Conservation (phyloP, 2,888 invertebrate species). For the Athripsodes cinereus region DNA sequence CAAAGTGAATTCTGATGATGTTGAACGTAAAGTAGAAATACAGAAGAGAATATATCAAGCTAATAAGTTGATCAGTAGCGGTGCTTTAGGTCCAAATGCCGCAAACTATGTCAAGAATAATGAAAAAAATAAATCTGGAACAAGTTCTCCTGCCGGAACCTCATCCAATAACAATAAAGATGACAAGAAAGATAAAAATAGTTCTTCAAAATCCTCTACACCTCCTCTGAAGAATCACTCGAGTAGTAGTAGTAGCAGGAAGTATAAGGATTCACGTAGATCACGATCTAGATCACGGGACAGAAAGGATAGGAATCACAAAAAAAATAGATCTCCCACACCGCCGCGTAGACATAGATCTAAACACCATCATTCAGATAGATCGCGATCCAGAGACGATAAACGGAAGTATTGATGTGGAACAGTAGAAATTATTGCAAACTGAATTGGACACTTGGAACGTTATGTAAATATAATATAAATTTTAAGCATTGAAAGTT, state of each 20-base stretch:
- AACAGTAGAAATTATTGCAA: neutral
- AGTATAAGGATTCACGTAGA: constrained; percentile 41
- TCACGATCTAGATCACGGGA: constrained; percentile 46
- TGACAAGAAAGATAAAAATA: constrained; percentile 42
- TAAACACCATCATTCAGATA: constrained; percentile 32
- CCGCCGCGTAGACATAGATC: constrained; percentile 21
- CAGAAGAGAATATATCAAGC: constrained; percentile 44
- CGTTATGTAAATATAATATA: too few relatives aligned
- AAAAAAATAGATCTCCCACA: constrained; percentile 46
- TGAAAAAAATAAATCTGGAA: constrained; percentile 40
- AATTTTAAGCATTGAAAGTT: too few relatives aligned
- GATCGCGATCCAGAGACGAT: constrained; percentile 40
- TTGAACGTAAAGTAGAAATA: constrained; percentile 42
- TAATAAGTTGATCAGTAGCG: constrained; percentile 36
- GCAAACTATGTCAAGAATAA: constrained; percentile 34
- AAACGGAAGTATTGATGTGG: constrained; percentile 23
- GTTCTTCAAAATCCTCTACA: constrained; percentile 48
- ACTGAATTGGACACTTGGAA: neutral
- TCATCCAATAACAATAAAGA: constrained; percentile 38
- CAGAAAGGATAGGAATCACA: constrained; percentile 44
- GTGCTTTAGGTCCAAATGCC: constrained; percentile 35
- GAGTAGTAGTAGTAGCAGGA: constrained; percentile 35
- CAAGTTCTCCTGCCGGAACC: constrained; percentile 42
- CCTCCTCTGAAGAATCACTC: constrained; percentile 46
- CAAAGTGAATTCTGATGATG: constrained; percentile 60